Percentiles rank a stretch among this genome's conserved stretches.
These are phyloP conservation scores for Crypturellus undulatus DNA, from an alignment of 2,113 vertebrate genomes.

Conservation along the genomic window DNA sequence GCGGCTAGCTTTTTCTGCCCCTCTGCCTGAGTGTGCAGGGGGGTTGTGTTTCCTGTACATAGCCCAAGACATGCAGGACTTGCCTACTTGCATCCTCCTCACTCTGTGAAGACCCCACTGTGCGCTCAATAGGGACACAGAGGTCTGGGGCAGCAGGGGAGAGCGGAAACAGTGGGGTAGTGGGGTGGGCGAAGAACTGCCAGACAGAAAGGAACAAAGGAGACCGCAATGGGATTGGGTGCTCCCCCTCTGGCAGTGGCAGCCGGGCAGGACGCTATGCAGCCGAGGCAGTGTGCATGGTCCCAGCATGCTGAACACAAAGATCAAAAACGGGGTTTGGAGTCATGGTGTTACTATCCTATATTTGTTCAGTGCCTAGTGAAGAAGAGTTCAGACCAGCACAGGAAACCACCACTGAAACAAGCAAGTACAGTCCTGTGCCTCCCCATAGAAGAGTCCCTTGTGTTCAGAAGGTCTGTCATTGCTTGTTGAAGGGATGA, in stretches of 20 bases:
- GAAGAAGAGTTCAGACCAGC: neutral
- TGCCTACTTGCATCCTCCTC: neutral
- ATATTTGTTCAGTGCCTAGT: neutral
- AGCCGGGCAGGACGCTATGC: rapidly evolving
- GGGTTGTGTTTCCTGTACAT: neutral
- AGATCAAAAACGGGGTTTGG: neutral
- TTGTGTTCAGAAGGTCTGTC: rapidly evolving
- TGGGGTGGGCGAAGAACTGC: neutral
- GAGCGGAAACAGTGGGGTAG: neutral
- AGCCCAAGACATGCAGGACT: neutral
- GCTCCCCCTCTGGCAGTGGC: neutral
- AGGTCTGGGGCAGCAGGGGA: no score
- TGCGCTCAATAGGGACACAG: neutral
- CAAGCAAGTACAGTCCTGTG: neutral
- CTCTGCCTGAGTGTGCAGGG: neutral
- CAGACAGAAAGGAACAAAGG: neutral
- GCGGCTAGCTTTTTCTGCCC: no score
- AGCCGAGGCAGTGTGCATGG: neutral
- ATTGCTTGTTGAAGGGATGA: neutral
- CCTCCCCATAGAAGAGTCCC: neutral
- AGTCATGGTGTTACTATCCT: neutral
- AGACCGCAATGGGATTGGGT: no score
- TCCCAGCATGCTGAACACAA: neutral
- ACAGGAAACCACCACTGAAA: neutral
- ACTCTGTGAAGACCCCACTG: rapidly evolving